Percentiles rank a stretch among this genome's conserved stretches.
phyloP scores from a whole-genome alignment of 2,888 invertebrate species.

The Agelastica alni region DNA sequence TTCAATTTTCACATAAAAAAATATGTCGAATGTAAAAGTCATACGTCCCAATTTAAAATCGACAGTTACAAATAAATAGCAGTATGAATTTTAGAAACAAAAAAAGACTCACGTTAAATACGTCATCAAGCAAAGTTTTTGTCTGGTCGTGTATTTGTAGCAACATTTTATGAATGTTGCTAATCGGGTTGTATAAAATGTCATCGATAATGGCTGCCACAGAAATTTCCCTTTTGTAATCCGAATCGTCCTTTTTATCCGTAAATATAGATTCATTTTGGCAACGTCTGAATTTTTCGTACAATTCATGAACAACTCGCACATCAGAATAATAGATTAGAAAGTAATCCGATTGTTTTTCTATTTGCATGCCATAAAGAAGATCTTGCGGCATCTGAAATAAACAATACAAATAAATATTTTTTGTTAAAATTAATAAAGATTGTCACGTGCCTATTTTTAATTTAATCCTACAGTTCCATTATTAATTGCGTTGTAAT shows the following conservation, averaged over 20 bases:
- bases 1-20: no score
- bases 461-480: no score
- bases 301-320: slow-evolving; percentile 32
- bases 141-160: slow-evolving; percentile 17
- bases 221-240: slow-evolving; percentile 22
- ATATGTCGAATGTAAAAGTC: no score
- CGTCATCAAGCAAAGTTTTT: slow-evolving; percentile 29
- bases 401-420: background rate
- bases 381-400: slow-evolving; percentile 37
- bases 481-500: no score
- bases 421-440: no score
- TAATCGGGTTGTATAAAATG: slow-evolving; percentile 33
- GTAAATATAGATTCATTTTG: slow-evolving; percentile 20
- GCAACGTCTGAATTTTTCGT: slow-evolving; percentile 36
- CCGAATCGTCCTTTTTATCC: slow-evolving; percentile 16
- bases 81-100: background rate
- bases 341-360: slow-evolving; percentile 30
- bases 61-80: background rate
- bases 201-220: slow-evolving; percentile 33
- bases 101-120: slow-evolving; percentile 34
- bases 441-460: no score
- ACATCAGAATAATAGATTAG: slow-evolving; percentile 35
- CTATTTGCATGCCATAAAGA: slow-evolving; percentile 33
- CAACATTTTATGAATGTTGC: slow-evolving; percentile 35
- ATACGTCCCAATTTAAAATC: background rate